Evolutionary conservation across 2,888 invertebrate species (phyloP), one percentile per base, ranked within the genome.

Genomic region (Leucophenga montana): DNA sequence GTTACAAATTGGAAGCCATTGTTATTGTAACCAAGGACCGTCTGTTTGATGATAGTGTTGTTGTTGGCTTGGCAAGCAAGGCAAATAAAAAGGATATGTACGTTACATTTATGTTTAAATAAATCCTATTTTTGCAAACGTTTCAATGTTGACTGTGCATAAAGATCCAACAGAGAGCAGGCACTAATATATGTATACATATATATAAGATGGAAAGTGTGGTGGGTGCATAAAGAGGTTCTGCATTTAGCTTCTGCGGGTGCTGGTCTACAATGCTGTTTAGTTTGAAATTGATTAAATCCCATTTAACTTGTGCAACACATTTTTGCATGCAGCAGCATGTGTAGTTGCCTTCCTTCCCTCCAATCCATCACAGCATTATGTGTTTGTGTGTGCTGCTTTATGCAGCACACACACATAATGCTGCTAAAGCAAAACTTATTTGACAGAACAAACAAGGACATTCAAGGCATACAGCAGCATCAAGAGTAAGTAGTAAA

Each of bases 361-460:
- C 39, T 3, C 39, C 8, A 5, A 27, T 27, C 2, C 27, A 27
- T 27, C 27, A 27, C 27, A 27, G 27, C 39, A 39, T n/a, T n/a
- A n/a, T n/a, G n/a, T n/a, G 33, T 33, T 3, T 33, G 33, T 33
- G 33, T 33, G 33, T 33, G 8, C 33, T 33, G 33, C 33, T 33
- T 33, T 33, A 33, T 33, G 33, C 18, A 50, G 6, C 8, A 50
- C n/a, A n/a, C n/a, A n/a, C n/a, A n/a, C n/a, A n/a, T n/a, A n/a
- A n/a, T n/a, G n/a, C n/a, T n/a, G 9, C 53, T 16, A 16, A 56
- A 56, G 50, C 0, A 11, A 16, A 53, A 50, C 16, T 53, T 18
- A 59, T 61, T 68, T 68, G 68, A 71, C 22, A 62, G 53, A 14
- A 66, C 33, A 66, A 66, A 66, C 53, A 54, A 66, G 33, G 14